These are phyloP conservation scores for Aricia artaxerxes DNA, from an alignment of 2,888 invertebrate genomes.

Conservation along the genomic window DNA sequence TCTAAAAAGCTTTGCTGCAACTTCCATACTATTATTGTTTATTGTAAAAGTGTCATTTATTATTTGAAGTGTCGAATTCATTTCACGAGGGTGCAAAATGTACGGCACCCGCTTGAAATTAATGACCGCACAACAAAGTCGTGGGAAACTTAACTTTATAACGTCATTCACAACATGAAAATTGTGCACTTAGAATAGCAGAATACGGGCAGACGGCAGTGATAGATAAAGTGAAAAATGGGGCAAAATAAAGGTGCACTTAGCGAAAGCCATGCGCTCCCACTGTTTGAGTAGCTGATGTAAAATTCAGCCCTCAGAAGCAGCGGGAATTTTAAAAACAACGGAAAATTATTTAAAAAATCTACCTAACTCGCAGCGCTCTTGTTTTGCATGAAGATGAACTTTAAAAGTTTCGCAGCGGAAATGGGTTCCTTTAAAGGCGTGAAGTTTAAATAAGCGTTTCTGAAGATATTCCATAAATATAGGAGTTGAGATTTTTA, in stretches of 20 bases:
- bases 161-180: neutral
- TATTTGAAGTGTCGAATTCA: no score
- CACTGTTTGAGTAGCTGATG: conserved; percentile 43
- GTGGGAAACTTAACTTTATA: neutral
- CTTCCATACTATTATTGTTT: no score
- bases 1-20: no score
- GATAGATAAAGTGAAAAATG: conserved; percentile 40
- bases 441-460: conserved; percentile 25
- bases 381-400: conserved; percentile 31
- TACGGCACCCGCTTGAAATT: no score
- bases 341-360: conserved; percentile 39
- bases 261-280: conserved; percentile 40
- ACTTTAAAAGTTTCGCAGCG: conserved; percentile 26
- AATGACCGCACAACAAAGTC: neutral
- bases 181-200: conserved; percentile 35
- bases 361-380: conserved; percentile 31
- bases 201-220: conserved; percentile 34
- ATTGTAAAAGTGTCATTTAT: no score
- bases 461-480: conserved; percentile 29
- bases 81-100: no score
- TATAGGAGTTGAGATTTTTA: conserved; percentile 8
- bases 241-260: conserved; percentile 39
- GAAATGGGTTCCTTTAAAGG: conserved; percentile 25
- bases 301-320: conserved; percentile 41
- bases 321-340: conserved; percentile 39